A percentile compares a stretch with the other conserved stretches of the same genome.
These are phyloP conservation scores for Perizoma affinitatum DNA, from an alignment of 2,888 invertebrate species.

Conservation along the genomic window DNA sequence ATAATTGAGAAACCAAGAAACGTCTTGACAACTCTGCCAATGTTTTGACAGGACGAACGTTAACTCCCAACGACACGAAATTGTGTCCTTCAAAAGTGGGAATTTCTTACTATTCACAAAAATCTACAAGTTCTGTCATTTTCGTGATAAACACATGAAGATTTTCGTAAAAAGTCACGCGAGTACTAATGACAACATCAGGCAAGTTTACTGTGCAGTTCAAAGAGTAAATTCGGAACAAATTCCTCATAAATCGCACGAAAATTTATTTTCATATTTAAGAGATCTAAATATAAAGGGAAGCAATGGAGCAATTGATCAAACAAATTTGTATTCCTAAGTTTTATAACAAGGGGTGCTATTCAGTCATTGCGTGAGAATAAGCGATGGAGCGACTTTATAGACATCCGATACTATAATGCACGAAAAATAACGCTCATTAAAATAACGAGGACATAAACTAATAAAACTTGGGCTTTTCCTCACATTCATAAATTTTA, in stretches of 20 bases:
- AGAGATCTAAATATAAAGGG: not conserved
- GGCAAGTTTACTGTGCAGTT: not conserved
- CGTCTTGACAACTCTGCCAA: constrained; percentile 17
- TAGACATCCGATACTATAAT: constrained; percentile 28
- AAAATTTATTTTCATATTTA: not conserved
- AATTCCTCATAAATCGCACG: constrained; percentile 1
- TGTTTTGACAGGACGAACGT: constrained; percentile 32
- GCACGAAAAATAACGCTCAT: constrained; percentile 29
- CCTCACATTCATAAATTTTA: constrained; percentile 10
- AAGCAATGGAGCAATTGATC: constrained; percentile 37
- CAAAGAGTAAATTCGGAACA: not conserved
- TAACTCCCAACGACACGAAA: constrained; percentile 17
- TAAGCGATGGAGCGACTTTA: constrained; percentile 22
- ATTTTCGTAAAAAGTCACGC: constrained; percentile 1
- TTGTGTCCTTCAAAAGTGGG: constrained; percentile 14
- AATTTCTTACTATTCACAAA: constrained; percentile 15
- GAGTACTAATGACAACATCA: constrained; percentile 11
- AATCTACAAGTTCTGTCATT: constrained; percentile 10
- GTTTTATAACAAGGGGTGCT: constrained; percentile 34
- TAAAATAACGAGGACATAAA: constrained; percentile 21
- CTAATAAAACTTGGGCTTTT: constrained; percentile 10
- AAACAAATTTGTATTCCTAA: constrained; percentile 33
- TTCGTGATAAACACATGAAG: constrained; percentile 1
- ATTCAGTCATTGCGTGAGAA: constrained; percentile 35
- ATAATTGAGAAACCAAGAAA: constrained; percentile 7